Conservation (phyloP, 2,888 invertebrate genomes). For the Mimachlamys varia region DNA sequence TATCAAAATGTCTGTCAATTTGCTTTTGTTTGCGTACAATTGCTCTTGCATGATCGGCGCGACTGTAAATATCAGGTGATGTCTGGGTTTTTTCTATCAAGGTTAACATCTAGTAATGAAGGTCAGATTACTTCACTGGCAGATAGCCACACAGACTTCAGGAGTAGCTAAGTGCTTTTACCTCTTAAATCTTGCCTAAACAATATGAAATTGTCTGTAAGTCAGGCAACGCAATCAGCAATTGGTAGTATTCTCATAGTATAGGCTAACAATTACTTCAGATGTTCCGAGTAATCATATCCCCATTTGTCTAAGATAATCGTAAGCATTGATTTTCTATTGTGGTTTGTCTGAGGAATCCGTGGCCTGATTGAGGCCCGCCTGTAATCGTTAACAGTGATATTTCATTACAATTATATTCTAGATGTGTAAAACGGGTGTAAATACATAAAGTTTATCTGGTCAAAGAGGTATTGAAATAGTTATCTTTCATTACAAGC, state of each 20-base stretch:
- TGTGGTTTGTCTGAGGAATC: neutral
- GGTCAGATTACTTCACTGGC: slow-evolving; percentile 5
- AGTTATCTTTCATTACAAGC: too few relatives aligned
- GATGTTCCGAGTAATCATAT: neutral
- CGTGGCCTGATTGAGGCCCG: too few relatives aligned
- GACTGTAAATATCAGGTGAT: neutral
- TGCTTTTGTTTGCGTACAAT: neutral
- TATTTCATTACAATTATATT: neutral
- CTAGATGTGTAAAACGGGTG: neutral
- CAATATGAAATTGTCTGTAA: neutral
- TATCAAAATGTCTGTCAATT: neutral
- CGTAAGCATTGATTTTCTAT: neutral
- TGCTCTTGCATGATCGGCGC: slow-evolving; percentile 8
- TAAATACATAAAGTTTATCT: too few relatives aligned
- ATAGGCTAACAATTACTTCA: neutral
- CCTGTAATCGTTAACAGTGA: too few relatives aligned
- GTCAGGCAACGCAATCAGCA: neutral
- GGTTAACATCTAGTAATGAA: neutral
- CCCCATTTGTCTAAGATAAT: neutral
- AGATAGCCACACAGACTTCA: neutral
- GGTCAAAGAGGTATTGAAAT: too few relatives aligned
- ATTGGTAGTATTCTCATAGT: neutral
- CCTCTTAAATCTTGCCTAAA: slow-evolving; percentile 9
- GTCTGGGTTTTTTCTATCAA: slow-evolving; percentile 33
- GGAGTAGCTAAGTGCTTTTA: slow-evolving; percentile 27